Evolutionary conservation across 2,797 vertebrate genomes (phyloP).

Genomic region (Lagorchestes hirsutus): DNA sequence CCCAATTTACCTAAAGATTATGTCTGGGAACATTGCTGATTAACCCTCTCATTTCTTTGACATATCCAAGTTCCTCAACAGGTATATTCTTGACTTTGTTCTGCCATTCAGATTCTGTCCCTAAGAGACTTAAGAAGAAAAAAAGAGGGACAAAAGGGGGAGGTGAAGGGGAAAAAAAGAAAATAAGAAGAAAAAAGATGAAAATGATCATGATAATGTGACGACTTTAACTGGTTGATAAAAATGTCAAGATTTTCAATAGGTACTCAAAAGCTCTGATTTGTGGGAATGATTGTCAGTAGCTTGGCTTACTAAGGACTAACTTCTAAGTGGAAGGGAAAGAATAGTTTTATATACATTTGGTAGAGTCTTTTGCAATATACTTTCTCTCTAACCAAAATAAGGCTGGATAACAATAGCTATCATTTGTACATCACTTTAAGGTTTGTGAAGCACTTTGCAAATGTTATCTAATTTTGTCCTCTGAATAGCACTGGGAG

Average conservation of each 20-base stretch:
- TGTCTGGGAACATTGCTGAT: background rate
- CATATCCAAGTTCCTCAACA: background rate
- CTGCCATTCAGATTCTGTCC: background rate
- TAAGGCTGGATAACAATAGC: background rate
- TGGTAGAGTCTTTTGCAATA: background rate
- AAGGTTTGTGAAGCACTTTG: background rate
- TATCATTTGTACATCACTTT: background rate
- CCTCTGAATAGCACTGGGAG: background rate
- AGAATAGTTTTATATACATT: background rate
- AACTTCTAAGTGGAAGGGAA: background rate
- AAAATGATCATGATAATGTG: background rate
- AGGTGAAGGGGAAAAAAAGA: background rate
- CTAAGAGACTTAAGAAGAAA: background rate
- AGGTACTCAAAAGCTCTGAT: background rate
- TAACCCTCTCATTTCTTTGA: background rate
- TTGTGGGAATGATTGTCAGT: background rate
- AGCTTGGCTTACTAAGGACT: background rate
- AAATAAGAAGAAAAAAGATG: background rate
- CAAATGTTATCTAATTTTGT: background rate
- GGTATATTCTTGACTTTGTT: background rate
- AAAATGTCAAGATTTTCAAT: background rate
- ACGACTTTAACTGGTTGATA: background rate
- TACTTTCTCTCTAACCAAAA: background rate
- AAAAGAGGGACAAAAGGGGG: background rate
- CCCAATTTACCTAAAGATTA: background rate